phyloP scores from a whole-genome alignment of 2,797 vertebrate species.

The Siniperca scherzeri region DNA sequence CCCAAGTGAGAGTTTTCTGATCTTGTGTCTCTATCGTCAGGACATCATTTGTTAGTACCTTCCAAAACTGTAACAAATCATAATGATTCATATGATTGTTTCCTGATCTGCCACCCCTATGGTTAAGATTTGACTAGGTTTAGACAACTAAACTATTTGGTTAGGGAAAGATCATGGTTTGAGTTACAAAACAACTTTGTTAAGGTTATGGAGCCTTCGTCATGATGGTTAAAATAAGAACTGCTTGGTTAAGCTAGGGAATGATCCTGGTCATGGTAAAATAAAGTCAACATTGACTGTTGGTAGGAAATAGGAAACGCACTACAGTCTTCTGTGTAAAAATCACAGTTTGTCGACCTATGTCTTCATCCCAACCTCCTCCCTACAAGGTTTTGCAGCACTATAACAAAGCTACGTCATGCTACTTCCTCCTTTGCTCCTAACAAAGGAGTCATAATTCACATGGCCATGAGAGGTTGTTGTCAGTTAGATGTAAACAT shows the following conservation, averaged over 20 bases:
- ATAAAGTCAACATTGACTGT: not conserved
- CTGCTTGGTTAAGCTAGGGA: too few species aligned
- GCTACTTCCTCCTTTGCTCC: not conserved
- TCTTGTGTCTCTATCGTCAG: too few species aligned
- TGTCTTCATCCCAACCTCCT: not conserved
- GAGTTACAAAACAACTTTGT: not conserved
- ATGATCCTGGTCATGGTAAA: not conserved
- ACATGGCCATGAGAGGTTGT: too few species aligned
- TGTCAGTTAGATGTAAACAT: too few species aligned
- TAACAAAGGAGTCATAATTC: too few species aligned
- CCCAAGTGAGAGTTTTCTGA: not conserved
- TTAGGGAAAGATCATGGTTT: not conserved
- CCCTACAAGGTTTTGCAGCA: not conserved
- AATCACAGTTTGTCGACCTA: too few species aligned
- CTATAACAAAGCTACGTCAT: not conserved
- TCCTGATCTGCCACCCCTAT: too few species aligned
- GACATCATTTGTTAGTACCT: not conserved
- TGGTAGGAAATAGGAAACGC: too few species aligned
- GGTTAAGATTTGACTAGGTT: not conserved
- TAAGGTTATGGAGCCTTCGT: not conserved
- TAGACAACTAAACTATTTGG: too few species aligned
- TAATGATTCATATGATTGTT: too few species aligned
- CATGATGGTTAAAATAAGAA: not conserved
- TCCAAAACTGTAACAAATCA: not conserved
- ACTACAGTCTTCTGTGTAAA: too few species aligned